Percentiles rank a stretch among this genome's conserved stretches.
phyloP scores from a whole-genome alignment of 2,797 vertebrate species.

The Acridotheres tristis region DNA sequence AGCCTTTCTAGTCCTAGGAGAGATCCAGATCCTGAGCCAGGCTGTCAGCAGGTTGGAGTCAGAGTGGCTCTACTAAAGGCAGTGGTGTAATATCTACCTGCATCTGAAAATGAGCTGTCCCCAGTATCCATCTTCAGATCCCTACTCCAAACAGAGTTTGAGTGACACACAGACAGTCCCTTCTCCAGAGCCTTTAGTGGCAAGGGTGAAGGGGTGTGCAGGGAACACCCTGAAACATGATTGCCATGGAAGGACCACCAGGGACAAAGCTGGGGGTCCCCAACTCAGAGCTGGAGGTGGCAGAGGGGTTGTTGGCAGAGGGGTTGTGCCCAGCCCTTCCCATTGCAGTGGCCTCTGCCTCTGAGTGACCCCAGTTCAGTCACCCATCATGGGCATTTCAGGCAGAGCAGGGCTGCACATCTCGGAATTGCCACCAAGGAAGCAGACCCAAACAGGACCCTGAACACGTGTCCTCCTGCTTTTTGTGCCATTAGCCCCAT shows the following conservation, averaged over 20 bases:
- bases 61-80: not conserved
- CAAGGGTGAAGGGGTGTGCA: not conserved
- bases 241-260: not conserved
- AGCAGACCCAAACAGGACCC: not conserved
- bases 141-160: not conserved
- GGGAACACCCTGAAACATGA: accelerated
- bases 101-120: not conserved
- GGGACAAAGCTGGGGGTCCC: not conserved
- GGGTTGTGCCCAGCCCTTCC: not conserved
- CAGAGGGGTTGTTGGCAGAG: not conserved
- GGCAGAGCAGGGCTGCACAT: not conserved
- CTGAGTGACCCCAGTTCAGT: not conserved
- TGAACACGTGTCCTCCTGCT: not conserved
- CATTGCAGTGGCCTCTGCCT: not conserved
- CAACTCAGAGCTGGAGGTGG: not conserved
- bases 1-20: not conserved
- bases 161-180: not conserved
- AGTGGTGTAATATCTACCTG: accelerated
- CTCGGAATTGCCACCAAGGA: not conserved
- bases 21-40: not conserved
- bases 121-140: not conserved
- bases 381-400: accelerated
- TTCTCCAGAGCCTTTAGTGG: not conserved
- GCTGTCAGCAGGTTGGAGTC: not conserved
- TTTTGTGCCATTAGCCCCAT: not conserved